A percentile compares a stretch with the other conserved stretches of the same genome.
Conservation (phyloP, 2,797 vertebrate genomes). For the Neostethus bicornis region DNA sequence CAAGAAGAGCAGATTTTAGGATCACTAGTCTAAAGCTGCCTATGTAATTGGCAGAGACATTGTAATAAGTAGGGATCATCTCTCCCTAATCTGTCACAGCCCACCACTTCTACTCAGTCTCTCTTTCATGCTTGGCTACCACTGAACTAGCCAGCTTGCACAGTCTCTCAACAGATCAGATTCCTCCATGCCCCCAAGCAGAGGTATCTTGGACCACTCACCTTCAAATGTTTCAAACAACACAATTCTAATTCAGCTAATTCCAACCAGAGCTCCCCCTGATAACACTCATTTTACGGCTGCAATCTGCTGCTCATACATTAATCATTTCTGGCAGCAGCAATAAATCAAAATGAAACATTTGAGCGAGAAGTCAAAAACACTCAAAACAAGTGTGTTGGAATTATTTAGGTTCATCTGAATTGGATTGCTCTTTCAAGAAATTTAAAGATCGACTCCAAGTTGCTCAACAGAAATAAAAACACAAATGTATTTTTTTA, state of each 20-base stretch:
- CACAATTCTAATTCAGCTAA: slow-evolving; percentile 35
- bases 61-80: slow-evolving; percentile 75
- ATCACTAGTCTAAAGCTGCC: slow-evolving; percentile 59
- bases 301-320: slow-evolving; percentile 58
- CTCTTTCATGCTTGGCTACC: slow-evolving; percentile 58
- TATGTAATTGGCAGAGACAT: slow-evolving; percentile 72
- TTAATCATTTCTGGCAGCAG: slow-evolving; percentile 53
- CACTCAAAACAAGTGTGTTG: slow-evolving; percentile 13
- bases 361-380: slow-evolving; percentile 62
- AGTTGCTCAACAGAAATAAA: slow-evolving; percentile 34
- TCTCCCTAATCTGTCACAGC: slow-evolving; percentile 72
- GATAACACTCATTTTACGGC: slow-evolving; percentile 49
- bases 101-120: slow-evolving; percentile 59
- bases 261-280: slow-evolving; percentile 31
- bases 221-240: slow-evolving; percentile 23
- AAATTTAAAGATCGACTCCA: slow-evolving; percentile 42
- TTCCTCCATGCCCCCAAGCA: slow-evolving; percentile 32
- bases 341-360: slow-evolving; percentile 73
- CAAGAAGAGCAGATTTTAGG: slow-evolving; percentile 57
- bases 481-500: slow-evolving; percentile 29
- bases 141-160: slow-evolving; percentile 32
- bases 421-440: slow-evolving; percentile 10
- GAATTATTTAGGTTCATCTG: slow-evolving; percentile 46
- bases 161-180: slow-evolving; percentile 43
- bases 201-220: slow-evolving; percentile 29